Evolutionary conservation across 2,888 invertebrate genomes (phyloP).

Genomic region (Rhagonycha lutea): DNA sequence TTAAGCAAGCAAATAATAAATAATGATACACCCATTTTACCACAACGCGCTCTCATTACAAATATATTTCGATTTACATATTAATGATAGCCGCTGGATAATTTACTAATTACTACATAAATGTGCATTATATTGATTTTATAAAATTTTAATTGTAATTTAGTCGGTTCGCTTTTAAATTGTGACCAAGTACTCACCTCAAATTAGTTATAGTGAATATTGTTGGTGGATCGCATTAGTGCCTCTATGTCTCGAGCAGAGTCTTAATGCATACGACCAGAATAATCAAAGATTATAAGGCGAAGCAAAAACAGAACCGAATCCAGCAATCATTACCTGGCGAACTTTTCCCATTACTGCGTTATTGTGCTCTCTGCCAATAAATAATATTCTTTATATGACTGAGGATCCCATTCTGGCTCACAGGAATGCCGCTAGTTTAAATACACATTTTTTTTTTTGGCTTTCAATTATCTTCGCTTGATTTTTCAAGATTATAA

Average conservation of each 20-base stretch:
- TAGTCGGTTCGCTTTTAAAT: conserved; percentile 49
- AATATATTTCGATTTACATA: conserved; percentile 30
- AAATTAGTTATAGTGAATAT: conserved; percentile 49
- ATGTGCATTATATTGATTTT: conserved; percentile 46
- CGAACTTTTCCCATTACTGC: conserved; percentile 50
- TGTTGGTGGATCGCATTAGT: conserved; percentile 47
- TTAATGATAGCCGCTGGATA: conserved; percentile 43
- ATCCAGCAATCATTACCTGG: conserved; percentile 19
- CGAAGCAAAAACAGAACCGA: conserved; percentile 19
- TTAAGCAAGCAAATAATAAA: background rate
- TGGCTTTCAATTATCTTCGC: conserved; percentile 47
- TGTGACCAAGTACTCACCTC: conserved; percentile 23
- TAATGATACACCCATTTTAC: background rate
- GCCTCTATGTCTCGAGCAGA: conserved; percentile 43
- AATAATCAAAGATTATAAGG: conserved; percentile 22
- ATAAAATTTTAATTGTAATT: conserved; percentile 49
- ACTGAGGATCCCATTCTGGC: conserved; percentile 43
- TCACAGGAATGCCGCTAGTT: conserved; percentile 35
- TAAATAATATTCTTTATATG: conserved; percentile 57
- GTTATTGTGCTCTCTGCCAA: conserved; percentile 55
- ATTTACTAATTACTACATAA: conserved; percentile 49
- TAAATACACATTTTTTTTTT: conserved; percentile 43
- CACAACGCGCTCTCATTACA: conserved; percentile 11
- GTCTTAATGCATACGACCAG: conserved; percentile 42
- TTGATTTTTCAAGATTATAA: conserved; percentile 47